Percentiles rank a stretch among this genome's conserved stretches.
Evolutionary conservation across 1,140 invertebrate genomes (phyloP).

Genomic region (Arion vulgaris): DNA sequence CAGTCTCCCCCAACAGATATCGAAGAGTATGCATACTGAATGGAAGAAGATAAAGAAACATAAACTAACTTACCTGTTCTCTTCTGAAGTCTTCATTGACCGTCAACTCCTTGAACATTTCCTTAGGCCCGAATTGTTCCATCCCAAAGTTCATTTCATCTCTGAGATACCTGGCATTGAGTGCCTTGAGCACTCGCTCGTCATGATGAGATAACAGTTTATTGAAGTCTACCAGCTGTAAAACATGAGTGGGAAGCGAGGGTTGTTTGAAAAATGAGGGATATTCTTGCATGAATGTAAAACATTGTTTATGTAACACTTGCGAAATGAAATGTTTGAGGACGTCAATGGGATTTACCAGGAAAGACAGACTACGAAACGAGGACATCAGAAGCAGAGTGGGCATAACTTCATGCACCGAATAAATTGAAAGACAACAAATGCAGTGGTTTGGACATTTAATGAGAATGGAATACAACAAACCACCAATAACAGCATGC

Average conservation of each 20-base stretch:
- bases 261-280: neutral
- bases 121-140: constrained; percentile 50
- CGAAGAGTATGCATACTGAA: neutral
- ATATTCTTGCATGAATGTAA: neutral
- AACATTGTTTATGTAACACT: too few relatives aligned
- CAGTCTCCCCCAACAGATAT: too few relatives aligned
- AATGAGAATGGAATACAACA: too few relatives aligned
- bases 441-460: too few relatives aligned
- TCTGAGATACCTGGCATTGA: constrained; percentile 60
- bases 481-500: too few relatives aligned
- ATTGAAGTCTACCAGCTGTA: constrained; percentile 64
- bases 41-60: constrained; percentile 28
- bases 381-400: too few relatives aligned
- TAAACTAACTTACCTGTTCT: constrained; percentile 49
- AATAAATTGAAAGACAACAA: too few relatives aligned
- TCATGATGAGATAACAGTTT: constrained; percentile 65
- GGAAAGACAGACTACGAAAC: too few relatives aligned
- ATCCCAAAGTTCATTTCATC: constrained; percentile 68
- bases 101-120: constrained; percentile 59
- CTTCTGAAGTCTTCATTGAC: constrained; percentile 55
- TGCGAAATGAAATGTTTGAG: neutral
- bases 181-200: constrained; percentile 50
- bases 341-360: neutral
- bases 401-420: too few relatives aligned
- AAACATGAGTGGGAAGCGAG: too few relatives aligned